Evolutionary conservation across 2,113 vertebrate species (phyloP), one percentile per base, ranked within the genome.

Genomic region (Amblyornis subalaris): DNA sequence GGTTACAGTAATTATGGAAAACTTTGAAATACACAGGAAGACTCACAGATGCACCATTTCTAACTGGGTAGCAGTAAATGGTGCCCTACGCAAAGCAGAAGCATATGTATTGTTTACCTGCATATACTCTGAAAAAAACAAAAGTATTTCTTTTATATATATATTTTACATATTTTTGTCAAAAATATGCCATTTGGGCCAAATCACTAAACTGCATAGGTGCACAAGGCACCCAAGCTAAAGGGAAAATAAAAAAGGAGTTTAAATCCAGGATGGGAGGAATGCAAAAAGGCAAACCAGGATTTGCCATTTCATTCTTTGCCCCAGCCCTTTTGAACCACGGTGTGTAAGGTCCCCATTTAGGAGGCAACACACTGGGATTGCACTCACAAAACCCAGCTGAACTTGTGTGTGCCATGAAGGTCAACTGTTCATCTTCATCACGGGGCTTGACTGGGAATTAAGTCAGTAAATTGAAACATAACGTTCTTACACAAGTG

Each of bases 261-360:
- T 66, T 88, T 47, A 78, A 85, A 57, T 40, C 36, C 61, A 80
- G 47, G 50, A 19, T 17, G 6, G 10, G 9, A 70, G 18, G 12
- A 71, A 70, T n/a, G 20, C 22, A 21, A 33, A 79, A 88, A 61
- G 14, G 22, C 19, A 61, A 78, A 82, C 12, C 3, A 44, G 8
- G 18, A 53, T 42, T 26, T 47, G 23, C 14, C 14, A 12, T 45
- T 72, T 58, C 25, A 24, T 77, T 64, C 20, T 47, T 70, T 62
- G 24, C 1, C 0, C 36, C 36, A 66, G 21, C 10, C 42, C 44
- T 18, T 82, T 71, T 31, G 76, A 86, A 47, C 7, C 15, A 9
- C 0, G 0, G 17, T 66, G 12, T 47, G 10, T 33, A 36, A 14
- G 15, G 15, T 65, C 45, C 9, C 10, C 22, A 0, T 51, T 4